Base-by-base conservation (phyloP, 2,888 invertebrate genomes). In the Blastobasis adustella region DNA sequence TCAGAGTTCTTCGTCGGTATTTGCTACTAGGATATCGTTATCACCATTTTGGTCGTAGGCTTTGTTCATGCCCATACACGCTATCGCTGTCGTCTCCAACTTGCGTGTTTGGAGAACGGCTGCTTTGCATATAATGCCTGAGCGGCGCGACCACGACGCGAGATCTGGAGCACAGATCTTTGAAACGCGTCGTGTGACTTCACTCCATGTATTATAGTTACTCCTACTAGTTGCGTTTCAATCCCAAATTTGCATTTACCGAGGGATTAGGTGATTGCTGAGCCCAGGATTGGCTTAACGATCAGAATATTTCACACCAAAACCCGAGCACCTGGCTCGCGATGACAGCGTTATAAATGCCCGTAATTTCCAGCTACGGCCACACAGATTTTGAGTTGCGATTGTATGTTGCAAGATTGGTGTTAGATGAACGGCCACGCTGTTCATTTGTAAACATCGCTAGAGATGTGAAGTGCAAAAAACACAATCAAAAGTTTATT, bases 41-140 rank as follows among this genome's bases (percentile, higher is more conserved):
- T 48, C 39, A 37, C 52, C 46, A 50, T 52, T 50, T 54, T 52
- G 52, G 51, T 54, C 47, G 39, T 37, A 39, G 46, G 47, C 47
- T 49, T 47, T 43, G 49, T 45, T 52, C 46, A 54, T 52, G 50
- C 46, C 54, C 52, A 42, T 52, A 53, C 37, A 40, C 49, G 42
- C 47, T 73, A 70, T 72, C 78, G 79, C 78, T 76, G 58, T 59
- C 67, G 70, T 74, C 63, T 65, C 54, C 66, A 67, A 68, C 75
- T 76, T 75, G 66, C 58, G 66, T 61, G 71, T 64, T 66, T 56
- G 50, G 68, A 71, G 75, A 77, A 70, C 58, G 71, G 72, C 60
- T 64, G 62, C 82, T 84, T 84, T 79, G 78, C 82, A 83, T 83
- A 84, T 82, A 83, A 83, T 79, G 76, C 76, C 63, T 66, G 71